Percentiles rank a stretch among this genome's conserved stretches.
Evolutionary conservation across 1,140 invertebrate species (phyloP).

Genomic region (Drosophila ambigua): DNA sequence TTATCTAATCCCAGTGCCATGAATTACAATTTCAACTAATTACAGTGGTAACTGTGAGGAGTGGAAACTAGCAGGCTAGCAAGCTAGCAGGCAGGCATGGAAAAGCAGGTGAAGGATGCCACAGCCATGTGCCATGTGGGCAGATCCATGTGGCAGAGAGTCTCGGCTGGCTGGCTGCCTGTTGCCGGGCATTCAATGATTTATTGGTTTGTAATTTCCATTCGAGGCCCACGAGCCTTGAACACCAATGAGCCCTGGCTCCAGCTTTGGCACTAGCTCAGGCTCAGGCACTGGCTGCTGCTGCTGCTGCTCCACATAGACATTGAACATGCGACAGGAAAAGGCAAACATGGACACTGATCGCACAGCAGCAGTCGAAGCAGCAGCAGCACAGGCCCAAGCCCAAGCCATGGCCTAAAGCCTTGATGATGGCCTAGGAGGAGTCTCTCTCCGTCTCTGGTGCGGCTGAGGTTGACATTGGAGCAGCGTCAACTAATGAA

Average conservation of each 20-base stretch:
- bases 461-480: constrained; percentile 57
- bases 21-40: constrained; percentile 81
- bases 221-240: constrained; percentile 71
- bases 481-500: constrained; percentile 79
- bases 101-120: constrained; percentile 30
- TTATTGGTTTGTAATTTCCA: constrained; percentile 81
- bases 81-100: neutral
- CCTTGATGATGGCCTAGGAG: constrained; percentile 65
- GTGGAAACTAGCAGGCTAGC: constrained; percentile 20
- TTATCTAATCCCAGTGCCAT: constrained; percentile 78
- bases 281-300: neutral
- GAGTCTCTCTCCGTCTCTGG: neutral
- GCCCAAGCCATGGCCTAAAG: constrained; percentile 17
- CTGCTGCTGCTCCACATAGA: constrained; percentile 42
- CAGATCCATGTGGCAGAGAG: constrained; percentile 13
- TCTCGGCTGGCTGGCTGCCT: neutral
- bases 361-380: constrained; percentile 34
- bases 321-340: constrained; percentile 73
- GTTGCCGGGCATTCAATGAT: constrained; percentile 63
- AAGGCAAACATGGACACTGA: constrained; percentile 75
- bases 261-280: neutral
- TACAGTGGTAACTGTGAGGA: constrained; percentile 58
- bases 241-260: constrained; percentile 55
- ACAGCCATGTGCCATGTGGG: constrained; percentile 38
- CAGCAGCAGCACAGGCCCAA: neutral